Conservation (phyloP, 2,113 vertebrate genomes). For the Balaenoptera acutorostrata region DNA sequence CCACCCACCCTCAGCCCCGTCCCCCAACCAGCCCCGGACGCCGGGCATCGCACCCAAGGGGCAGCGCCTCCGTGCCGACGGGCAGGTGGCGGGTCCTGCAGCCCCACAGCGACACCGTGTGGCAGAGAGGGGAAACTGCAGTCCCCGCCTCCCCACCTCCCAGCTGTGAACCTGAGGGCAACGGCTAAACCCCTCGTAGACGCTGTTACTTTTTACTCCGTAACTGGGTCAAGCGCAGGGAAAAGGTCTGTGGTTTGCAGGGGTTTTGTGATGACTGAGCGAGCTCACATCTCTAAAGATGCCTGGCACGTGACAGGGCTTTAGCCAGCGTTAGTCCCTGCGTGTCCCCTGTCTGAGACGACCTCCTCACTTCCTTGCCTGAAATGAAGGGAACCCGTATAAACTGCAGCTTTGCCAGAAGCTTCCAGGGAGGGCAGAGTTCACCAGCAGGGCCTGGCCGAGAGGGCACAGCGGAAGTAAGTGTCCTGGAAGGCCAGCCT, state of each 20-base stretch:
- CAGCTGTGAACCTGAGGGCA: not conserved
- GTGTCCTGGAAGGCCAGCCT: not conserved
- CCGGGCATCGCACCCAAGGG: accelerated
- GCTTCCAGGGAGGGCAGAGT: not conserved
- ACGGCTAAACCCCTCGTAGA: not conserved
- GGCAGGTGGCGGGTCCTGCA: not conserved
- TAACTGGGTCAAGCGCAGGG: not conserved
- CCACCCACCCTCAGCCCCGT: no score
- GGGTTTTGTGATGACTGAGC: not conserved
- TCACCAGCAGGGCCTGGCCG: not conserved
- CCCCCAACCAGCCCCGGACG: not conserved
- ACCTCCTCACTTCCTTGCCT: not conserved
- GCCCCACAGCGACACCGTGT: slow-evolving; percentile 37
- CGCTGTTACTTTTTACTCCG: not conserved
- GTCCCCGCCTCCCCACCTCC: not conserved
- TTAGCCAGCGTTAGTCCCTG: not conserved
- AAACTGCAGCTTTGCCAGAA: not conserved
- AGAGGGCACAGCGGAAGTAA: not conserved
- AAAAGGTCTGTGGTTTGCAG: not conserved
- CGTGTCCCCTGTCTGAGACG: not conserved
- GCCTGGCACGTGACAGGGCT: not conserved
- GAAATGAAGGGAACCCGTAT: not conserved
- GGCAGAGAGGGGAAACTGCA: not conserved
- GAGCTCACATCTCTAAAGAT: not conserved
- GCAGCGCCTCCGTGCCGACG: not conserved